Evolutionary conservation across 2,888 invertebrate species (phyloP).

Genomic region (Eupithecia vulgata): DNA sequence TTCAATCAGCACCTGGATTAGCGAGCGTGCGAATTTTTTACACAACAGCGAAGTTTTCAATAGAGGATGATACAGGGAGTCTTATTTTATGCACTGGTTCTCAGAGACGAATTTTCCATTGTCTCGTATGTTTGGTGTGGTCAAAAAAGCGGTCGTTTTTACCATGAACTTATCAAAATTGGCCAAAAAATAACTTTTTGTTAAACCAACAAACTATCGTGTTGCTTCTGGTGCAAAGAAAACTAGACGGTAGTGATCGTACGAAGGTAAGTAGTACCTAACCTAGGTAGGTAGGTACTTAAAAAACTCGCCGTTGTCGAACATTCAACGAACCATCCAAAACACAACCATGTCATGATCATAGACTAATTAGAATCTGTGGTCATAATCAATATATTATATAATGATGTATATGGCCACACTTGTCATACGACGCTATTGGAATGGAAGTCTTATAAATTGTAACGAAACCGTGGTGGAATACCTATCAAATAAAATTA

Average conservation of each 20-base stretch:
- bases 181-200: not conserved
- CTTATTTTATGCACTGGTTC: not conserved
- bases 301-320: not conserved
- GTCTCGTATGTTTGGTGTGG: not conserved
- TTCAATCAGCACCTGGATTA: constrained; percentile 30
- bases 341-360: too few species aligned
- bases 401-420: too few species aligned
- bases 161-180: not conserved
- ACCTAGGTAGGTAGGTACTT: too few species aligned
- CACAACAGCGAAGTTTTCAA: constrained; percentile 7
- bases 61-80: not conserved
- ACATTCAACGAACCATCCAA: not conserved
- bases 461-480: too few species aligned
- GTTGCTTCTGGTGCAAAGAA: not conserved
- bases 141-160: not conserved
- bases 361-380: too few species aligned
- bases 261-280: too few species aligned
- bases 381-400: too few species aligned
- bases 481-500: too few species aligned
- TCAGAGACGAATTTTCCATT: not conserved
- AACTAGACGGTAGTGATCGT: too few species aligned
- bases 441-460: too few species aligned
- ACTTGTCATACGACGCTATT: too few species aligned
- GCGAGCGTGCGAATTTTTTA: constrained; percentile 32
- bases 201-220: not conserved